Evolutionary conservation across 2,113 vertebrate genomes (phyloP), one percentile per base, ranked within the genome.

Genomic region (Melanerpes formicivorus): DNA sequence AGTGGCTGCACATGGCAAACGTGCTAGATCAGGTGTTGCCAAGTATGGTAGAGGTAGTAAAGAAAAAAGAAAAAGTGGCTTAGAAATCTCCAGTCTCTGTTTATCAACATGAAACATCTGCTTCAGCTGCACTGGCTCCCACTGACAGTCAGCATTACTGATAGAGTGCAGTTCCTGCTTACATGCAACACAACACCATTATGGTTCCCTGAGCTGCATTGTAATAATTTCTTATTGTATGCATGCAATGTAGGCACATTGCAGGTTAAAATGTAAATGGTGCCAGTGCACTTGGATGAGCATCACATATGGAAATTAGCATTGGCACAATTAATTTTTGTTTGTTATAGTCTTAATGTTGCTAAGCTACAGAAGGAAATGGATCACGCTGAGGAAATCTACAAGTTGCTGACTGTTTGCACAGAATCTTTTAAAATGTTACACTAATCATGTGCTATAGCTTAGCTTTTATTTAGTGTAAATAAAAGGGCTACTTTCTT

Each of bases 61-160:
- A 95, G 80, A 80, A 88, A 94, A 97, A 91, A 93, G 78, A 92
- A 91, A 91, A 95, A 95, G 90, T 92, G 80, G 90, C 91, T 89
- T 94, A 84, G 86, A 96, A 94, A 93, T 89, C 63, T 90, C 87
- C 96, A 91, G 65, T 87, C 84, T 91, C 86, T 95, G 91, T 96
- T 97, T 97, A 97, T 98, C 97, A 96, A 80, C 94, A 66, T 56
- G 95, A 96, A 98, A 98, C 97, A 98, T 97, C 97, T 98, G 97
- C 96, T 97, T 91, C 75, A 87, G 96, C 95, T 87, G 91, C 80
- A 80, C 32, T 84, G 50, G 94, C 93, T 97, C 93, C 86, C 95
- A 65, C 80, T 82, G 97, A 77, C 93, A 96, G 93, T n/a, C 69
- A 84, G 65, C 95, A 34, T 85, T 77, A 92, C 48, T 11, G 75